Conservation (phyloP, 92 coral and sea anemone species). For the Porites cylindrica region DNA sequence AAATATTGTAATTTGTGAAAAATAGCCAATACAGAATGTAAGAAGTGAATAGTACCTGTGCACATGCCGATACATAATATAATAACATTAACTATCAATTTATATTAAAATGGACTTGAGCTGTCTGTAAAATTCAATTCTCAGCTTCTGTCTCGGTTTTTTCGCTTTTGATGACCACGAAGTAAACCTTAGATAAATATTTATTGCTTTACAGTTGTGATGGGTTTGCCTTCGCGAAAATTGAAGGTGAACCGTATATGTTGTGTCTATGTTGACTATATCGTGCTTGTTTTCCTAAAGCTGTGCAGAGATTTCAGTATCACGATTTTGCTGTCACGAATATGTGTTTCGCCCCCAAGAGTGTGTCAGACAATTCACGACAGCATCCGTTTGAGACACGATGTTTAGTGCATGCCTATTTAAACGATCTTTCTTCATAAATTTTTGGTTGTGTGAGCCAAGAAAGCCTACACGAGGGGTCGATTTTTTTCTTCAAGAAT, state of each 20-base stretch:
- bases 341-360: slow-evolving; percentile 56
- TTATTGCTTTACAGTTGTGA: not conserved
- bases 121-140: not conserved
- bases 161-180: slow-evolving; percentile 14
- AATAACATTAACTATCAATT: not conserved
- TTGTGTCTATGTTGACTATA: not conserved
- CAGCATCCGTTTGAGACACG: slow-evolving; percentile 54
- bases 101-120: not conserved
- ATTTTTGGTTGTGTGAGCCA: not conserved
- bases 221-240: slow-evolving; percentile 24
- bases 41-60: not conserved
- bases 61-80: slow-evolving; percentile 28
- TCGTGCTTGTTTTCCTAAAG: slow-evolving; percentile 36
- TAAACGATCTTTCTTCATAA: not conserved
- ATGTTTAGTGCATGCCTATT: not conserved
- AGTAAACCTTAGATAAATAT: slow-evolving; percentile 27
- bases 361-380: slow-evolving; percentile 59
- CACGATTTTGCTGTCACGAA: slow-evolving; percentile 76
- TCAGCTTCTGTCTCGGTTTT: slow-evolving; percentile 27
- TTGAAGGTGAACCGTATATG: slow-evolving; percentile 18
- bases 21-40: not conserved
- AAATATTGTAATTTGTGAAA: slow-evolving; percentile 29
- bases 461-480: not conserved
- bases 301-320: slow-evolving; percentile 38
- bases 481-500: slow-evolving; percentile 31